Evolutionary conservation across 2,797 vertebrate species (phyloP).

Genomic region (Microhierax caerulescens): DNA sequence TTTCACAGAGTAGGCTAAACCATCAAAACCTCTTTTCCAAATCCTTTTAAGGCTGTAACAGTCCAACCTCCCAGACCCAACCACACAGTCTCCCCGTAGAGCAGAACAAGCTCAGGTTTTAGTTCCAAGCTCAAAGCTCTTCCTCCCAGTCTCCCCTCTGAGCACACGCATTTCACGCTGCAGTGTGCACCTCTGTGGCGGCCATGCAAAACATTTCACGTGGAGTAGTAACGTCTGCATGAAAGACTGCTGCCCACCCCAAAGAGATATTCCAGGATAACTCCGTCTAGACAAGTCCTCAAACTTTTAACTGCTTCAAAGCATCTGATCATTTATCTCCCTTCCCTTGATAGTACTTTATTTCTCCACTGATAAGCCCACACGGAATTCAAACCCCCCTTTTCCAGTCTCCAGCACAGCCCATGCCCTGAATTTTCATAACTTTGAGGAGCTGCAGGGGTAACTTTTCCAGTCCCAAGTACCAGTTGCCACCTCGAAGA

Average conservation of each 20-base stretch:
- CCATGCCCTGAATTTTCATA: background rate
- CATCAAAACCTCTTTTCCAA: background rate
- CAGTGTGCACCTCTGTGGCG: background rate
- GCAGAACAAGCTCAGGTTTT: background rate
- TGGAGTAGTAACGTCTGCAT: background rate
- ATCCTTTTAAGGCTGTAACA: background rate
- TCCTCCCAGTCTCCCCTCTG: background rate
- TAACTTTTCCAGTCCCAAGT: background rate
- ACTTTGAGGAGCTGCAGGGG: background rate
- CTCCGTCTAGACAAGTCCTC: background rate
- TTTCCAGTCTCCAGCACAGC: background rate
- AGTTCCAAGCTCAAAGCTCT: background rate
- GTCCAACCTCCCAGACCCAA: background rate
- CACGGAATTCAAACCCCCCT: background rate
- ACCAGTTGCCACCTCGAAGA: background rate
- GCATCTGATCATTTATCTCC: background rate
- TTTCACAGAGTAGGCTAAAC: background rate
- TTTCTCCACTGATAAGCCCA: background rate
- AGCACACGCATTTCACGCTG: background rate
- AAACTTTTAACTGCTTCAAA: background rate
- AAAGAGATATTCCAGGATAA: background rate
- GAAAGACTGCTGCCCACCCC: background rate
- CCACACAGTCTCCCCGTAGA: accelerated
- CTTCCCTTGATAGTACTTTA: background rate
- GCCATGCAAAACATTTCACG: background rate